Evolutionary conservation across 2,888 invertebrate species (phyloP).

Genomic region (Apotomis betuletana): DNA sequence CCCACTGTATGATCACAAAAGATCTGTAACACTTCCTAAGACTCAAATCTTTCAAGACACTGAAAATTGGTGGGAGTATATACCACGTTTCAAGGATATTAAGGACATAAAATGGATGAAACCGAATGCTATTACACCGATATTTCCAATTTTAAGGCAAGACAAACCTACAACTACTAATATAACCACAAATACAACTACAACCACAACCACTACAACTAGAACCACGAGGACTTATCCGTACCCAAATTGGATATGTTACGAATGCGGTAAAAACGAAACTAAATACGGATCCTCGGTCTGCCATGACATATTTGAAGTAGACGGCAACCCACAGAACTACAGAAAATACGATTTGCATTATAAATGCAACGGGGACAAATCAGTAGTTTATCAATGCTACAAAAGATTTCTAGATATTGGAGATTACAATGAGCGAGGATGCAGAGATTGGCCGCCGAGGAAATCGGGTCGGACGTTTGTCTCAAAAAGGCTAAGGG

Average conservation of each 20-base stretch:
- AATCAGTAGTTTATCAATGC: constrained; percentile 49
- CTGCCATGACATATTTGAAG: constrained; percentile 49
- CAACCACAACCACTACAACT: background rate
- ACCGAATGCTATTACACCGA: no score
- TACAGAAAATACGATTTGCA: background rate
- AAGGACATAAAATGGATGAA: no score
- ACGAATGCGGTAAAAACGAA: constrained; percentile 51
- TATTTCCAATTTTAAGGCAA: background rate
- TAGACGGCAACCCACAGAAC: background rate
- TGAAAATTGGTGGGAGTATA: no score
- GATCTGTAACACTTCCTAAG: no score
- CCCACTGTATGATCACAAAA: no score
- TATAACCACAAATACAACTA: background rate
- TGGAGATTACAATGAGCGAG: constrained; percentile 57
- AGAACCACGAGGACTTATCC: background rate
- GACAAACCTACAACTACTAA: background rate
- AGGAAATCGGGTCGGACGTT: constrained; percentile 47
- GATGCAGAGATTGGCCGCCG: constrained; percentile 56
- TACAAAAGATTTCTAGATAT: constrained; percentile 57
- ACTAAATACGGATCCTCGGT: constrained; percentile 41
- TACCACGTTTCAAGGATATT: no score
- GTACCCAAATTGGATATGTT: constrained; percentile 46
- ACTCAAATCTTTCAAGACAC: no score
- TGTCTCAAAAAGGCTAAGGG: constrained; percentile 48
- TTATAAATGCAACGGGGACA: constrained; percentile 39